Conservation (phyloP, 2,113 vertebrate species). For the Siphamia tubifer region DNA sequence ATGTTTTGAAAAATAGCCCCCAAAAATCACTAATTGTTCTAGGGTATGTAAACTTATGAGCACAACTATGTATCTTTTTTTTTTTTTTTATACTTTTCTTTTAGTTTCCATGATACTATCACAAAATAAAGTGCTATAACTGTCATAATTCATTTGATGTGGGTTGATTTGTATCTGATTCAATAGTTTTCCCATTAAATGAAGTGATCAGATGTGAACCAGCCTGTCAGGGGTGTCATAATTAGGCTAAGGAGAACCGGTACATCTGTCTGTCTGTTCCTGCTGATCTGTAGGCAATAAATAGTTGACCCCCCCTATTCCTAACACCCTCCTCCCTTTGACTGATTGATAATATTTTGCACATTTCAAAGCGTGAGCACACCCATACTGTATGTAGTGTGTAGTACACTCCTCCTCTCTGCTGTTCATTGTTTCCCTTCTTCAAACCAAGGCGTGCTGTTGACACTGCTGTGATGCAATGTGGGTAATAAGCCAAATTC, state of each 20-base stretch:
- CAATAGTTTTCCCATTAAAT: background rate
- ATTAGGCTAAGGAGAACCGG: background rate
- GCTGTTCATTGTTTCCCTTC: background rate
- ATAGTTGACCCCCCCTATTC: background rate
- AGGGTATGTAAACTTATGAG: no score
- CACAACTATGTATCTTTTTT: no score
- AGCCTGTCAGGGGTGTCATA: background rate
- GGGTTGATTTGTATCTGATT: background rate
- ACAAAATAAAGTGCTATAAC: background rate
- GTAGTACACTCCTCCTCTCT: background rate
- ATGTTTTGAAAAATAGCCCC: no score
- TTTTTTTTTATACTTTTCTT: no score
- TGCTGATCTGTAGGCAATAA: background rate
- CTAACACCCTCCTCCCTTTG: background rate
- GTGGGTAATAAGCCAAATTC: constrained; percentile 20
- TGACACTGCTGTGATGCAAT: constrained; percentile 15
- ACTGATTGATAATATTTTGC: background rate
- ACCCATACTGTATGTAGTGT: background rate
- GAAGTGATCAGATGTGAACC: background rate
- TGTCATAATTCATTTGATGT: background rate
- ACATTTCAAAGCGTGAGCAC: constrained; percentile 31
- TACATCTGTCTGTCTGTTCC: background rate
- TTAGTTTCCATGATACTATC: no score
- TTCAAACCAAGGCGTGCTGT: background rate
- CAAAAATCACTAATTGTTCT: no score